Evolutionary conservation across 2,888 invertebrate genomes (phyloP), one percentile per base, ranked within the genome.

Genomic region (Lithophane leautieri): DNA sequence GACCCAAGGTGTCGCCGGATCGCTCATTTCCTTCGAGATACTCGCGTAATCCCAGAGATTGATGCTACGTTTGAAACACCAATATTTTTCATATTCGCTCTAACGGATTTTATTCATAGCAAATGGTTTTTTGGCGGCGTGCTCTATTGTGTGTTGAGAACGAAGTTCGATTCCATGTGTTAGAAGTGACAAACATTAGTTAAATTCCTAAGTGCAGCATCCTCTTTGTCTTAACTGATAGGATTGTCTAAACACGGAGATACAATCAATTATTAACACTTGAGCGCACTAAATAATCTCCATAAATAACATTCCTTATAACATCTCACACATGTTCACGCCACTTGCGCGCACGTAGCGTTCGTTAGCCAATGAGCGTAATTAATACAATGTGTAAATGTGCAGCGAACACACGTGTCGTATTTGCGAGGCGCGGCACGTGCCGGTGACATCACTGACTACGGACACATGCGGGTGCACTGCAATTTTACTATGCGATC

Each of bases 11-110:
- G 83, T 65, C 78, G 78, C 19, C 25, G 56, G 60, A 58, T 73
- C 73, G 70, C 50, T 77, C 72, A 68, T 82, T 81, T 85, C 82
- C 82, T 73, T 40, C 0, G 60, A 61, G 83, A 73, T 68, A 66
- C 78, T 67, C 75, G 34, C 44, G 60, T 85, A 84, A 84, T 82
- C 82, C 78, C 50, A 58, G 63, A 73, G 78, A 82, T 67, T 56
- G 82, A 81, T 76, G 82, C 70, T 62, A 58, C 61, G 58, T 56
- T 44, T 40, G 56, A 47, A 67, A 67, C 70, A 54, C 52, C 70
- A 42, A 82, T 85, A 77, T 78, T 73, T 60, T 85, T 82, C 58
- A 70, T 73, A 78, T 82, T 71, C 70, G 62, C 54, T 68, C 61
- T 63, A 50, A 73, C 42, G 68, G 60, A 81, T 68, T 50, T 76